Percentiles rank a stretch among this genome's conserved stretches.
Evolutionary conservation across 2,113 vertebrate genomes (phyloP).

Genomic region (Myrmecobius fasciatus): DNA sequence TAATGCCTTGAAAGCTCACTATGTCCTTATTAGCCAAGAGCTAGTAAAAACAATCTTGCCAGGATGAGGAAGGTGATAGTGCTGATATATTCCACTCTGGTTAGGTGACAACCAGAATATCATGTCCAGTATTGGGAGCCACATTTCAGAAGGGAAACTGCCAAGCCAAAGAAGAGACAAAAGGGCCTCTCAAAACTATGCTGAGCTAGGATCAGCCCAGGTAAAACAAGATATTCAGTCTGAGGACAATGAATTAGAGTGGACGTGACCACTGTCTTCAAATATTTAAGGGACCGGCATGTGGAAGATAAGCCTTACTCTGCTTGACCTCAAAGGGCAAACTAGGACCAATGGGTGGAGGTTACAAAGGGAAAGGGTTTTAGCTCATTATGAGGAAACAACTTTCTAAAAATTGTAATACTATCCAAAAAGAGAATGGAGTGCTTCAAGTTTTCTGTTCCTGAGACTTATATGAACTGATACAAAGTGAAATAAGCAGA

Average conservation of each 20-base stretch:
- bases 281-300: background rate
- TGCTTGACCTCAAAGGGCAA: background rate
- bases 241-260: background rate
- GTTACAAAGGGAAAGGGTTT: background rate
- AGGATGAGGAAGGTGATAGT: background rate
- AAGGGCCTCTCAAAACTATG: background rate
- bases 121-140: background rate
- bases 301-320: background rate
- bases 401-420: too few species aligned
- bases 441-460: background rate
- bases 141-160: background rate
- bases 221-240: background rate
- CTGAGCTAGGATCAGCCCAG: background rate
- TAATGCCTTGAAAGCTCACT: background rate
- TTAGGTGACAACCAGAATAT: background rate
- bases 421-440: background rate
- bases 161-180: background rate
- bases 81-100: background rate
- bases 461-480: background rate
- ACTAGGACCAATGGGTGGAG: background rate
- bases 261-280: background rate
- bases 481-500: background rate
- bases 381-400: background rate
- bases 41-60: background rate
- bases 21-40: background rate